Evolutionary conservation across 2,888 invertebrate genomes (phyloP), one percentile per base, ranked within the genome.

Genomic region (Eledone cirrhosa): DNA sequence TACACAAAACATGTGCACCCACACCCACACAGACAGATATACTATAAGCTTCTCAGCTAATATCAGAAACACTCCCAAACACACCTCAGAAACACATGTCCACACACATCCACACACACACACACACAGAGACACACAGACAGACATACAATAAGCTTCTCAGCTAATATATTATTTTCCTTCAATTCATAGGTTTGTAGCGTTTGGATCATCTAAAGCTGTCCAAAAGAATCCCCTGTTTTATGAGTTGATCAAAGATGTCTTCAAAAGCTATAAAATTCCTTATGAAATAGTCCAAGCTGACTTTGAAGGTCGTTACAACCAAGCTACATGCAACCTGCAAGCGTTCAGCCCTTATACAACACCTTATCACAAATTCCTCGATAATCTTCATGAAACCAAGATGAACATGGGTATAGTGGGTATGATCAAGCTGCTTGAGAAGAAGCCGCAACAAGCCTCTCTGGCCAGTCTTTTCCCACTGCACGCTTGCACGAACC

Each of bases 401-500:
- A 81, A 84, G 47, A 76, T 74, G 19, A 86, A 86, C 65, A 78
- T 85, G n/a, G 78, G 83, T 16, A 82, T 82, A 1, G 76, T 87
- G 33, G 76, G 80, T 22, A 74, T 87, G 67, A 77, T 87, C 24
- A 82, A 83, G 67, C 82, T 82, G 59, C 79, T 87, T 16, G 77
- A 81, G n/a, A 63, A 77, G n/a, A 83, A 84, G 75, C 81, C 85
- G 1, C 84, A 84, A 11, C 81, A 83, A 11, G 86, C 87, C 2
- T 81, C 84, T 29, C 86, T 87, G 77, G 85, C 87, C 5, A 88
- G 88, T 11, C 85, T 88, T 84, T 88, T 87, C 75, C 86, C 88
- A 5, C 80, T 88, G 11, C 88, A 88, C 78, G 87, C 88, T 24
- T 88, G 88, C 77, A 80, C 86, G n/a, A 88, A 88, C 78, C 88